A percentile compares a stretch with the other conserved stretches of the same genome.
Conservation (phyloP, 2,888 invertebrate genomes). For the Eupsilia transversa region DNA sequence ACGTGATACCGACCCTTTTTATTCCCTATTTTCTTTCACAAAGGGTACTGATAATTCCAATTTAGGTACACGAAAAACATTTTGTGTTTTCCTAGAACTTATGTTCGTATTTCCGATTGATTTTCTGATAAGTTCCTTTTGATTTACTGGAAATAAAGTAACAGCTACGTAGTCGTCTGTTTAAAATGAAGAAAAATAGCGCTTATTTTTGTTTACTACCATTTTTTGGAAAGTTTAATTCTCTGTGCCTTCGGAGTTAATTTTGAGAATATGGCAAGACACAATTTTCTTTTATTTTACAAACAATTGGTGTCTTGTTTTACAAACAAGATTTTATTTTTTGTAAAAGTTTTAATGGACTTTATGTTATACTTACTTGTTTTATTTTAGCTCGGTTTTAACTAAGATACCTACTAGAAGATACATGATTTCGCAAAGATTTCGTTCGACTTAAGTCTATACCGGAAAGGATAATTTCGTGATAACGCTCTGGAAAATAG, state of each 20-base stretch:
- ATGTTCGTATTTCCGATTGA: slow-evolving; percentile 23
- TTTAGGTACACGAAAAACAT: slow-evolving; percentile 27
- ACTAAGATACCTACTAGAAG: background rate
- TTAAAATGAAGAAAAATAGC: background rate
- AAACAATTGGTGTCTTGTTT: background rate
- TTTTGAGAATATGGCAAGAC: background rate
- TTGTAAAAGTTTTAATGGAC: too few relatives aligned
- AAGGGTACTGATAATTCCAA: slow-evolving; percentile 45
- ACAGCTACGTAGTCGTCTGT: background rate
- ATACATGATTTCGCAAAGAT: slow-evolving; percentile 1
- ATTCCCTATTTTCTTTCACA: slow-evolving; percentile 43
- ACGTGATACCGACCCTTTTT: slow-evolving; percentile 51
- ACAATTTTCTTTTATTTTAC: background rate
- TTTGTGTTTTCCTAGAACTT: slow-evolving; percentile 17
- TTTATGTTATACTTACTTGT: background rate
- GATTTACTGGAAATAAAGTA: slow-evolving; percentile 18
- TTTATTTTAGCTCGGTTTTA: background rate
- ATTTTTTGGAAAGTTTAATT: background rate
- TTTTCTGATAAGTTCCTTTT: slow-evolving; percentile 16
- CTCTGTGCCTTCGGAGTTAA: background rate
- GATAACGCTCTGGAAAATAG: slow-evolving; percentile 36
- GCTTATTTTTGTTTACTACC: background rate
- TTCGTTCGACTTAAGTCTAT: background rate
- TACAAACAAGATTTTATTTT: background rate
- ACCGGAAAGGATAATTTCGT: slow-evolving; percentile 11